Evolutionary conservation across 2,113 vertebrate genomes (phyloP).

Genomic region (Macaca fascicularis): T2T-MFA8v1.1 NC_088389.1:91133001-91133500

Average conservation of each 20-base stretch:
- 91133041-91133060: neutral
- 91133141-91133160: neutral
- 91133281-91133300: neutral
- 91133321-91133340: neutral
- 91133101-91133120: neutral
- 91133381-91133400: neutral
- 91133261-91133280: neutral
- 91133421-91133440: neutral
- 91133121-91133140: neutral
- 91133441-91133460: neutral
- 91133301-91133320: neutral
- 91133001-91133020: neutral
- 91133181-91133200: neutral
- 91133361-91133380: neutral
- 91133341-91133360: neutral
- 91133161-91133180: neutral
- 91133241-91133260: accelerated
- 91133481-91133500: neutral
- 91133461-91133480: neutral
- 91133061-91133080: neutral
- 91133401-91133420: neutral
- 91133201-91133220: neutral
- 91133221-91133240: neutral
- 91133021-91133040: neutral
- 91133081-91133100: neutral